Conservation (phyloP, 2,888 invertebrate genomes). For the Electrophaes corylata region DNA sequence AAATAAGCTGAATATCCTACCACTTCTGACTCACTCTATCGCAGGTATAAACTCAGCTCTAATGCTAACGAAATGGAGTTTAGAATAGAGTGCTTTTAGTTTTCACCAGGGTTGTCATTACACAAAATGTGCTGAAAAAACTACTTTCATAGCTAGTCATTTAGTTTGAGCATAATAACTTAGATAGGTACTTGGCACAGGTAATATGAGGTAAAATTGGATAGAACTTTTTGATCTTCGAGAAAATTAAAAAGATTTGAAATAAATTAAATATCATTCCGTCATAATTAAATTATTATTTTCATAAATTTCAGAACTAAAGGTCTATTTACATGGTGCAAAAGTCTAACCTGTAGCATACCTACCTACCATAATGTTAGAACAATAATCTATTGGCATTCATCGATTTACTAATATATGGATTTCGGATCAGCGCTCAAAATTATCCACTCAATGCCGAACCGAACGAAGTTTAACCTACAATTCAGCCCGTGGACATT, state of each 20-base stretch:
- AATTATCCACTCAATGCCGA: too few species aligned
- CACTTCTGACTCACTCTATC: constrained; percentile 42
- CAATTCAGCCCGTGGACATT: too few species aligned
- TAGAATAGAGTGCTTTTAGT: constrained; percentile 35
- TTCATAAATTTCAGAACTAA: background rate
- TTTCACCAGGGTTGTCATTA: constrained; percentile 39
- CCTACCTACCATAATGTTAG: too few species aligned
- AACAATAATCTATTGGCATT: too few species aligned
- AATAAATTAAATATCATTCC: background rate
- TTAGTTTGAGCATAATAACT: background rate
- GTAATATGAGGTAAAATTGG: background rate
- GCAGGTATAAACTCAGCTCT: constrained; percentile 40
- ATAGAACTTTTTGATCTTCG: background rate
- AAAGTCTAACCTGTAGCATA: too few species aligned
- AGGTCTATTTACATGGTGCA: too few species aligned
- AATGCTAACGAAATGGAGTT: constrained; percentile 34
- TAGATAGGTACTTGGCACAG: background rate
- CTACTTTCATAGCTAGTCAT: background rate
- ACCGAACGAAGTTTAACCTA: too few species aligned
- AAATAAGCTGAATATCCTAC: constrained; percentile 41
- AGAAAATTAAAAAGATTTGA: background rate
- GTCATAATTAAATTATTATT: background rate
- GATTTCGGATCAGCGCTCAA: too few species aligned
- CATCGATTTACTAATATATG: too few species aligned
- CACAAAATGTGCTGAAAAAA: background rate